Percentiles rank a stretch among this genome's conserved stretches.
phyloP scores from a whole-genome alignment of 2,113 vertebrate genomes.

The Micromys minutus region DNA sequence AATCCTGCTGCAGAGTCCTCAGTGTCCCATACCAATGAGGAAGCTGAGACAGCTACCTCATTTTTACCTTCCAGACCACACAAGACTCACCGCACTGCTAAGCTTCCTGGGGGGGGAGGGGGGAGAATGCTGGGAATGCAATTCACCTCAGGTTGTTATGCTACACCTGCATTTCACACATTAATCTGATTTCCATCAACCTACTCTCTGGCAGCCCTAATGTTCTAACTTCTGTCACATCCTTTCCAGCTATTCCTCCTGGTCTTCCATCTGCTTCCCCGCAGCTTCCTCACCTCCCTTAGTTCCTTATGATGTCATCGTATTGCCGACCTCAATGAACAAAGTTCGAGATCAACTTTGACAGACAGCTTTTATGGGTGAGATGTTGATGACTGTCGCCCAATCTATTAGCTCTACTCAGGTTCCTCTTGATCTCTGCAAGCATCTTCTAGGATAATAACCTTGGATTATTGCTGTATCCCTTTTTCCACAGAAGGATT shows the following conservation, averaged over 20 bases:
- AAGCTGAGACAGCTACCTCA: not conserved
- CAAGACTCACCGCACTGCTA: not conserved
- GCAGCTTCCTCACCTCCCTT: not conserved
- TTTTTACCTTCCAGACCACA: not conserved
- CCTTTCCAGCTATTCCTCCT: conserved; percentile 5
- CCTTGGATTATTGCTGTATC: not conserved
- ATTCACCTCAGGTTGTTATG: not conserved
- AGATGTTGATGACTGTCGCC: not conserved
- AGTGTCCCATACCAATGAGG: not conserved
- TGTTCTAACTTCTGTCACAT: not conserved
- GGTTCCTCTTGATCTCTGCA: not conserved
- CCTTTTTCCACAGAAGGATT: not conserved
- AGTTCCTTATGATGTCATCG: not conserved
- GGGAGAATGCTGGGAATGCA: not conserved
- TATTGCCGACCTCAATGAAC: not conserved
- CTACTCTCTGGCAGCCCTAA: not conserved
- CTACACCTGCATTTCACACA: not conserved
- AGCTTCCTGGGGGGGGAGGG: no score
- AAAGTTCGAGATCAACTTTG: conserved; percentile 27
- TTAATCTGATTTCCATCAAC: not conserved
- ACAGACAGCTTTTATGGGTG: not conserved
- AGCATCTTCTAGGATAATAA: conserved; percentile 2
- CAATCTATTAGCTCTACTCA: not conserved
- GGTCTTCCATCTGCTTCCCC: not conserved
- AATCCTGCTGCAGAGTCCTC: not conserved